Percentiles rank a stretch among this genome's conserved stretches.
These are phyloP conservation scores for Pterocles burchelli DNA, from an alignment of 2,113 vertebrate species.

Conservation along the genomic window DNA sequence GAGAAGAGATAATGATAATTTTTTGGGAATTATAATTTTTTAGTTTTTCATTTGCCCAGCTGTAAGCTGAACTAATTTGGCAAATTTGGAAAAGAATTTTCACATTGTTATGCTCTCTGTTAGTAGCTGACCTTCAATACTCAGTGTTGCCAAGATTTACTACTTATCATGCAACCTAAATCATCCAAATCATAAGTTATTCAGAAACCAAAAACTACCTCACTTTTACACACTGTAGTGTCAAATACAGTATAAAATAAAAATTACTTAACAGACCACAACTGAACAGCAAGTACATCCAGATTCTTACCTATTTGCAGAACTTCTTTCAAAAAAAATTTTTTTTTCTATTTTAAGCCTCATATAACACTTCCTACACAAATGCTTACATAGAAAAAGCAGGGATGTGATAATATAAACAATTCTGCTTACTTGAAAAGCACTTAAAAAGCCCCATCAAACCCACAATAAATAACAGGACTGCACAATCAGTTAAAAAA, in stretches of 20 bases:
- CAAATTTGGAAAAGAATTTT: not conserved
- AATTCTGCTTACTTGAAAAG: not conserved
- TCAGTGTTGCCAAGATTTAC: not conserved
- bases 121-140: not conserved
- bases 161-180: not conserved
- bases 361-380: not conserved
- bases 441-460: not conserved
- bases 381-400: not conserved
- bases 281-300: not conserved
- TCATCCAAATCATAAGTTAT: not conserved
- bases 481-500: fast-evolving
- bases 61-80: not conserved
- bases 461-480: not conserved
- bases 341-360: not conserved
- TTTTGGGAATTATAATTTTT: not conserved
- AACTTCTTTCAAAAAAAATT: not conserved
- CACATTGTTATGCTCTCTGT: not conserved
- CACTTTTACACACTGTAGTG: not conserved
- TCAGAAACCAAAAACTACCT: not conserved
- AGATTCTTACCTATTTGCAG: not conserved
- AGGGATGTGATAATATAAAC: not conserved
- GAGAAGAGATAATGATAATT: not conserved
- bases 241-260: not conserved
- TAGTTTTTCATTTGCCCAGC: not conserved
- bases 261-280: not conserved